Evolutionary conservation across 1,140 invertebrate genomes (phyloP).

Genomic region (Drosophila auraria): DNA sequence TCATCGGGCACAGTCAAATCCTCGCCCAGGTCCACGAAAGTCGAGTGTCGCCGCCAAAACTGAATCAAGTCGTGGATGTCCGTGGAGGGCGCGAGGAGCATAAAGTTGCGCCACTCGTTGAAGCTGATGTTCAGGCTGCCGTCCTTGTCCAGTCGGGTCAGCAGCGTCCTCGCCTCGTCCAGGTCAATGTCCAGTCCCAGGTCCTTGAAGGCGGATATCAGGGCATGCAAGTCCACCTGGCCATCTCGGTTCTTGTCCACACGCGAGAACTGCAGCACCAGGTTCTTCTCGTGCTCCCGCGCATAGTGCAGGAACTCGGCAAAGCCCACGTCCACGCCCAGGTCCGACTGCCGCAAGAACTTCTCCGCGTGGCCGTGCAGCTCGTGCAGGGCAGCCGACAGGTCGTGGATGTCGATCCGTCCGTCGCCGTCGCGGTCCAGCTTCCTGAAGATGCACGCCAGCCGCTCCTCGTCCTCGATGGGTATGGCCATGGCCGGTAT

Average conservation of each 20-base stretch:
- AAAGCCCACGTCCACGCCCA: conserved; percentile 93
- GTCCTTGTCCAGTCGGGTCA: conserved; percentile 95
- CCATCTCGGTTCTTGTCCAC: conserved; percentile 97
- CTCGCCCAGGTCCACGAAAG: conserved; percentile 98
- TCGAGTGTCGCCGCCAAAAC: conserved; percentile 98
- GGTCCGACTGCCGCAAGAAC: conserved; percentile 94
- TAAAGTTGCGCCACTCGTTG: conserved; percentile 98
- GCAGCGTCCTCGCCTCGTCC: conserved; percentile 91
- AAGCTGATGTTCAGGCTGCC: conserved; percentile 97
- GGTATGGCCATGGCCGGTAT: conserved; percentile 87
- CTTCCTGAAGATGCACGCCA: conserved; percentile 93
- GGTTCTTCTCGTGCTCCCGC: conserved; percentile 96
- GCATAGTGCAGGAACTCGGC: conserved; percentile 97
- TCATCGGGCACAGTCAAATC: conserved; percentile 98
- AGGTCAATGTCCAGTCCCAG: conserved; percentile 91
- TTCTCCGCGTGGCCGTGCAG: conserved; percentile 94
- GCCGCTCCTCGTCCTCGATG: conserved; percentile 92
- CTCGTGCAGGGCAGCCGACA: conserved; percentile 93
- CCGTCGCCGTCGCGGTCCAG: conserved; percentile 97
- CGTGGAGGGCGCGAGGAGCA: conserved; percentile 95
- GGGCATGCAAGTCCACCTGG: conserved; percentile 93
- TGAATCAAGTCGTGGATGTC: conserved; percentile 96
- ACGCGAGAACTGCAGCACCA: conserved; percentile 94
- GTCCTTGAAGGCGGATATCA: conserved; percentile 92
- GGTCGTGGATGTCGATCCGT: conserved; percentile 95